Evolutionary conservation across 2,797 vertebrate genomes (phyloP).

Genomic region (Tragelaphus oryx): DNA sequence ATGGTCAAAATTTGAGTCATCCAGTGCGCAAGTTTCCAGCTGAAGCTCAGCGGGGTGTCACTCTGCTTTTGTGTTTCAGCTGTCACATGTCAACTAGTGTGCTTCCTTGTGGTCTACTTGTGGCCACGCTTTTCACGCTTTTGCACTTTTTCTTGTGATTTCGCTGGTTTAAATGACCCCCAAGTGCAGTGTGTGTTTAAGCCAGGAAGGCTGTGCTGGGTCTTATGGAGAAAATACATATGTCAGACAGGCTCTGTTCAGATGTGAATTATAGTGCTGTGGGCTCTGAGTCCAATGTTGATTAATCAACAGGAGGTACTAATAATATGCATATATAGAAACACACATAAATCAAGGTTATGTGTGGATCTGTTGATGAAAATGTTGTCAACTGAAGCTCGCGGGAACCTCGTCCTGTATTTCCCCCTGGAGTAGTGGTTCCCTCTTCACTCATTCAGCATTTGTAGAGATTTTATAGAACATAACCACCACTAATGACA

Average conservation of each 20-base stretch:
- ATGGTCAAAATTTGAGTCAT: no score
- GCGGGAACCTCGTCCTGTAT: background rate
- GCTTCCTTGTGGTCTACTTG: background rate
- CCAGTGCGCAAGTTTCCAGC: fast-evolving
- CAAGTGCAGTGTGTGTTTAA: fast-evolving
- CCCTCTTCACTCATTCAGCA: fast-evolving
- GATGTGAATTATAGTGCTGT: fast-evolving
- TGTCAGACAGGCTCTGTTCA: background rate
- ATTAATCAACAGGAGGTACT: background rate
- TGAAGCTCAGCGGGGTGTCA: fast-evolving
- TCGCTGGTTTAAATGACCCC: background rate
- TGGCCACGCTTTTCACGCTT: fast-evolving
- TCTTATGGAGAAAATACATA: background rate
- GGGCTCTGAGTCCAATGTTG: background rate
- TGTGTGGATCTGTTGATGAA: background rate
- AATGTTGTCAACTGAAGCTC: background rate
- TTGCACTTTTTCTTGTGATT: background rate
- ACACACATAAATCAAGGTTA: background rate
- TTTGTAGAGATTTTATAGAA: background rate
- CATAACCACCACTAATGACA: background rate
- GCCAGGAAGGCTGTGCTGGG: background rate
- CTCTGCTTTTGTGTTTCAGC: background rate
- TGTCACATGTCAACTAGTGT: background rate
- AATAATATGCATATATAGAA: background rate
- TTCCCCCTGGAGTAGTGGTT: background rate